Base-by-base conservation (phyloP, 1,140 invertebrate species). In the Drusus annulatus region DNA sequence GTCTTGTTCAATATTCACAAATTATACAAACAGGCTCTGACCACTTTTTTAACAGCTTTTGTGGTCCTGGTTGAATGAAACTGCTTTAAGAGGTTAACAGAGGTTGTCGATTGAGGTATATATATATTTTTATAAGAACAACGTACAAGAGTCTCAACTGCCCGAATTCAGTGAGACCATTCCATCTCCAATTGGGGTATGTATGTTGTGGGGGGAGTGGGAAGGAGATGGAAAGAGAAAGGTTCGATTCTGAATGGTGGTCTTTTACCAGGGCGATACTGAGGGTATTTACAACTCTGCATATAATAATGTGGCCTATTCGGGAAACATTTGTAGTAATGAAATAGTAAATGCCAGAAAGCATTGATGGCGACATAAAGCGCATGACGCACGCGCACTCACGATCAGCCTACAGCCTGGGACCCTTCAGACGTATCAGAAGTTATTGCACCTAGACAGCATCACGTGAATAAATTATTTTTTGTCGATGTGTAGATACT, bases 311-410 rank as follows among this genome's bases (percentile, higher is more conserved):
- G 5, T 45, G 31, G 63, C n/a, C 7, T 54, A 10, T 52, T 73
- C 69, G 45, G 7, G 52, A 73, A 54, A 56, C 69, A 25, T 54
- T 52, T 25, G 17, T 73, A 73, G 54, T 73, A 25, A 73, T 73
- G 13, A 73, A 23, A 21, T 73, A 54, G 50, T 73, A 73, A 73
- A 25, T 74, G 71, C 21, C 51, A 54, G 52, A 74, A 74, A 56
- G 16, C 19, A 28, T 69, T 74, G 15, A 74, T 58, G 52, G 50
- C 50, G 31, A 23, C 50, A 56, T 74, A 74, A 74, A 74, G 51
- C 25, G 71, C 25, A 58, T 74, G 71, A 74, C 71, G 52, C 52
- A 58, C 17, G 71, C 50, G 19, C 50, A 23, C 19, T 58, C 51
- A 54, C 71, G 71, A 28, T 25, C 71, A 21, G 71, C 45, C 45